A percentile compares a stretch with the other conserved stretches of the same genome.
Conservation (phyloP, 2,888 invertebrate species). For the Zaprionus lineosus region DNA sequence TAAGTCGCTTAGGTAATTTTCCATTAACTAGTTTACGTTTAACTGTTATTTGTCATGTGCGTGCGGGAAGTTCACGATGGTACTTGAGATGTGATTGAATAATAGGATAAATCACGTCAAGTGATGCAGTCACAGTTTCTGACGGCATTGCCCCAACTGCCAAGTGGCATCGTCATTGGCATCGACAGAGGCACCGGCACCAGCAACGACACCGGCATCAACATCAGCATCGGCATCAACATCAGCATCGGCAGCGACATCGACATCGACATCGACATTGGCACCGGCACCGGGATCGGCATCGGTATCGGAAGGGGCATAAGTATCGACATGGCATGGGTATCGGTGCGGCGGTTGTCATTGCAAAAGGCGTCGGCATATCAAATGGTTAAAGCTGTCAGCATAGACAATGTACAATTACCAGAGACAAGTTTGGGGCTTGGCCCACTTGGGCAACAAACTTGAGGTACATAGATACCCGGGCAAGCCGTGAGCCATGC, state of each 20-base stretch:
- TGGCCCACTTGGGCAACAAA: constrained; percentile 67
- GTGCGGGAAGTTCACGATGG: not conserved
- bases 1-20: not conserved
- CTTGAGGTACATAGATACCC: constrained; percentile 21
- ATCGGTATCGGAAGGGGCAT: too few relatives aligned
- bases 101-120: constrained; percentile 3
- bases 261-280: too few relatives aligned
- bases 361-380: constrained; percentile 71
- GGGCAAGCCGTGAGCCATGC: too few relatives aligned
- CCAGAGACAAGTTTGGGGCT: constrained; percentile 73
- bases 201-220: too few relatives aligned
- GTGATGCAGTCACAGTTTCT: constrained; percentile 3
- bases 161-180: constrained; percentile 47
- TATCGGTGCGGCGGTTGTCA: constrained; percentile 44
- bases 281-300: too few relatives aligned
- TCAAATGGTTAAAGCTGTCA: constrained; percentile 60
- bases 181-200: too few relatives aligned
- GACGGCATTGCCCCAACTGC: constrained; percentile 7
- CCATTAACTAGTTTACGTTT: not conserved
- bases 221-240: too few relatives aligned
- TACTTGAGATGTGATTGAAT: constrained; percentile 1
- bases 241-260: too few relatives aligned
- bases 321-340: not conserved
- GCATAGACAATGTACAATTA: constrained; percentile 73
- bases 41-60: not conserved